Conservation (phyloP, 2,888 invertebrate species). For the Heliconius cydno region DNA sequence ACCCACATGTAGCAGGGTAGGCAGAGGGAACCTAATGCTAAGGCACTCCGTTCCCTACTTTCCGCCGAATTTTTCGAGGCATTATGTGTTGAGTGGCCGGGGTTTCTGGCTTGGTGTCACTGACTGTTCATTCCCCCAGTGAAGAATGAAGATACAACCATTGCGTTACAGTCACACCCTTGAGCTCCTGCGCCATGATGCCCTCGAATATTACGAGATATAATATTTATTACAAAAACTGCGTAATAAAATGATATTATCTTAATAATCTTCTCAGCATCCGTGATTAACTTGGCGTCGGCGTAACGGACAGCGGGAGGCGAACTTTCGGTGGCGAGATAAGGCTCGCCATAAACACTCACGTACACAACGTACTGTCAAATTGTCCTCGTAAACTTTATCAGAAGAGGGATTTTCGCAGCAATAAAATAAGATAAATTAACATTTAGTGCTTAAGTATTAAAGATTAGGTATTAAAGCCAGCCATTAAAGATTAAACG, state of each 20-base stretch:
- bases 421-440: conserved; percentile 44
- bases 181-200: too few species aligned
- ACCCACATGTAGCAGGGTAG: too few species aligned
- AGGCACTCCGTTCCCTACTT: too few species aligned
- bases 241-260: conserved; percentile 10
- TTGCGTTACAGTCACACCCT: too few species aligned
- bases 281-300: conserved; percentile 35
- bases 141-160: too few species aligned
- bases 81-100: too few species aligned
- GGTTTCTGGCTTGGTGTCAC: too few species aligned
- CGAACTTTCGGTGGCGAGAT: conserved; percentile 50
- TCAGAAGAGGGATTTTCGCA: conserved; percentile 45
- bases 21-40: too few species aligned
- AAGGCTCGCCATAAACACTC: conserved; percentile 52
- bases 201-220: neutral
- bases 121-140: too few species aligned
- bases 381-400: conserved; percentile 52
- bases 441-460: conserved; percentile 14
- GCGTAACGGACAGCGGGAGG: conserved; percentile 34
- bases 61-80: too few species aligned
- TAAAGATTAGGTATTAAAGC: neutral
- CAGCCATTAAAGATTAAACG: too few species aligned
- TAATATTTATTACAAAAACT: neutral
- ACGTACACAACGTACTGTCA: conserved; percentile 47
- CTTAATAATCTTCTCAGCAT: conserved; percentile 20